Conservation (phyloP, 2,113 vertebrate species). For the Nematolebias whitei region DNA sequence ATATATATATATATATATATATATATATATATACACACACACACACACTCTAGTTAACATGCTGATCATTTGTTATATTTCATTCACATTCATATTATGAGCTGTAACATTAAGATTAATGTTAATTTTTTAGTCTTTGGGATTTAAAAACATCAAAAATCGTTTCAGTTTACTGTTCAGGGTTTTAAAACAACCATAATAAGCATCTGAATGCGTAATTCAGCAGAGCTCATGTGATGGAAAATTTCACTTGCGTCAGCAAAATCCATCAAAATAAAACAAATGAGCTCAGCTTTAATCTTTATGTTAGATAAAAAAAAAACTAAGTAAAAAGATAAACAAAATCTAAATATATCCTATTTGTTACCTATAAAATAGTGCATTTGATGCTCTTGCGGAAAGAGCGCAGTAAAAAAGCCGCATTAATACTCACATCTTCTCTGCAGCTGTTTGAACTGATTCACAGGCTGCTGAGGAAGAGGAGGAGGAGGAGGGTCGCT, state of each 20-base stretch:
- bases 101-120: not conserved
- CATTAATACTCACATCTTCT: slow-evolving; percentile 81
- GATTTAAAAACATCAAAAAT: not conserved
- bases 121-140: not conserved
- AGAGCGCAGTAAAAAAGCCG: slow-evolving; percentile 56
- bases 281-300: slow-evolving; percentile 27
- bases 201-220: slow-evolving; percentile 50
- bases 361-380: too few relatives aligned
- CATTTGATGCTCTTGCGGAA: not conserved
- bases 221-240: slow-evolving; percentile 42
- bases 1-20: too few relatives aligned
- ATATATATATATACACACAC: too few relatives aligned
- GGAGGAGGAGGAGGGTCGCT: slow-evolving; percentile 26
- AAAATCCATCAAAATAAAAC: slow-evolving; percentile 51
- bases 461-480: slow-evolving; percentile 56
- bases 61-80: not conserved
- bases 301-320: not conserved
- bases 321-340: not conserved
- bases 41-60: not conserved
- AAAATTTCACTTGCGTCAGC: slow-evolving; percentile 69
- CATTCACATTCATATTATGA: too few relatives aligned
- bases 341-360: not conserved
- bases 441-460: slow-evolving; percentile 75
- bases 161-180: not conserved
- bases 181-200: slow-evolving; percentile 7